Conservation (phyloP, 2,113 vertebrate species). For the Apus apus region DNA sequence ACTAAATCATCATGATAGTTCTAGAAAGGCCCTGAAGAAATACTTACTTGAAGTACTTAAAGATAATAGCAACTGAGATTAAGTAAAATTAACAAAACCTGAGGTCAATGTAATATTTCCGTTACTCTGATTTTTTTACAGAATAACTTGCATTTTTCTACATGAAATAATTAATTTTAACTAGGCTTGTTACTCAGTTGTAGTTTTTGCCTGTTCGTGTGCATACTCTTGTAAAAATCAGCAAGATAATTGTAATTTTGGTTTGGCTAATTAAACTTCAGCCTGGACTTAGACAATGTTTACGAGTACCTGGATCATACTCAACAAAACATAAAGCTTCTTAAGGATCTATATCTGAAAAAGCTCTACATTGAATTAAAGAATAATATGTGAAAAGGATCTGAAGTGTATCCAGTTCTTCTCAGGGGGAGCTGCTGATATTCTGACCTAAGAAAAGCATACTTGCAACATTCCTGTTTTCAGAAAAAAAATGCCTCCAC, state of each 20-base stretch:
- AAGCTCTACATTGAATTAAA: not conserved
- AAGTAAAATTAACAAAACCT: not conserved
- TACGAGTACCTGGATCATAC: not conserved
- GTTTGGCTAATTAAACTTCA: not conserved
- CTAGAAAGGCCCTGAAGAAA: not conserved
- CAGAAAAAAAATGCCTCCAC: not conserved
- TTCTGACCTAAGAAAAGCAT: not conserved
- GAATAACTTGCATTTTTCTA: not conserved
- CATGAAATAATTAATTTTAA: not conserved
- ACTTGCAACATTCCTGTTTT: not conserved
- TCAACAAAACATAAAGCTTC: not conserved
- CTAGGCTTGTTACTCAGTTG: not conserved
- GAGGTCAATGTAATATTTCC: not conserved
- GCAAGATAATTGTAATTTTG: not conserved
- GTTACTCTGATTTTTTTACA: not conserved
- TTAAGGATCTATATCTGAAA: not conserved
- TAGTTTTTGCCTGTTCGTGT: not conserved
- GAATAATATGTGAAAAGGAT: not conserved
- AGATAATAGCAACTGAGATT: not conserved
- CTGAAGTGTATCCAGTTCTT: not conserved
- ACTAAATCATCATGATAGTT: constrained; percentile 12
- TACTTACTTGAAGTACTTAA: not conserved
- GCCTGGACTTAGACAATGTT: not conserved
- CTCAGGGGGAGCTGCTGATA: not conserved
- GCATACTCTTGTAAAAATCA: not conserved